Conservation (phyloP, 2,113 vertebrate genomes). For the Melierax canorus region DNA sequence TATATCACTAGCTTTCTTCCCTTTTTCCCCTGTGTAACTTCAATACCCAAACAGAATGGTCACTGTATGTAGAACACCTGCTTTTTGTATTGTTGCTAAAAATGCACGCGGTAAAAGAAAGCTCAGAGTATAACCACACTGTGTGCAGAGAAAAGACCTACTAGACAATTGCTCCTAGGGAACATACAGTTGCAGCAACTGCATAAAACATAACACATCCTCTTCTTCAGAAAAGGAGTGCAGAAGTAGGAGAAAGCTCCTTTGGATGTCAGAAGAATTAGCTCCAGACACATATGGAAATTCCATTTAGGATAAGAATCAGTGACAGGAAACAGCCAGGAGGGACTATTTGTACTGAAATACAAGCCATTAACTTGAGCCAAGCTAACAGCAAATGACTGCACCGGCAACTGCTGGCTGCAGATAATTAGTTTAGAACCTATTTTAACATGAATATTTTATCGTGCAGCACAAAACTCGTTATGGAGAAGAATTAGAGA, state of each 20-base stretch:
- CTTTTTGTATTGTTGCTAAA: neutral
- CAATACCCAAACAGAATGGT: neutral
- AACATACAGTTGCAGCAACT: neutral
- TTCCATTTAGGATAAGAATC: slow-evolving; percentile 74
- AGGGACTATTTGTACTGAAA: slow-evolving; percentile 75
- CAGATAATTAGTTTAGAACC: slow-evolving; percentile 79
- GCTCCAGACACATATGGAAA: slow-evolving; percentile 62
- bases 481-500: slow-evolving; percentile 76
- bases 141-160: neutral
- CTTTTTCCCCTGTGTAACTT: neutral
- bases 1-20: neutral
- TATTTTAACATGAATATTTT: slow-evolving; percentile 82
- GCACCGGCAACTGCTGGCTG: slow-evolving; percentile 63
- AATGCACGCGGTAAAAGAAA: neutral
- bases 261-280: slow-evolving; percentile 51
- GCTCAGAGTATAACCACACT: neutral
- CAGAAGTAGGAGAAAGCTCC: slow-evolving; percentile 1
- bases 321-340: slow-evolving; percentile 68
- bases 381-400: slow-evolving; percentile 72
- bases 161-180: neutral
- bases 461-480: slow-evolving; percentile 73
- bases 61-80: neutral
- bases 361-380: slow-evolving; percentile 74
- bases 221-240: neutral
- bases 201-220: neutral